phyloP scores from a whole-genome alignment of 2,888 invertebrate species.

The Athripsodes cinereus region DNA sequence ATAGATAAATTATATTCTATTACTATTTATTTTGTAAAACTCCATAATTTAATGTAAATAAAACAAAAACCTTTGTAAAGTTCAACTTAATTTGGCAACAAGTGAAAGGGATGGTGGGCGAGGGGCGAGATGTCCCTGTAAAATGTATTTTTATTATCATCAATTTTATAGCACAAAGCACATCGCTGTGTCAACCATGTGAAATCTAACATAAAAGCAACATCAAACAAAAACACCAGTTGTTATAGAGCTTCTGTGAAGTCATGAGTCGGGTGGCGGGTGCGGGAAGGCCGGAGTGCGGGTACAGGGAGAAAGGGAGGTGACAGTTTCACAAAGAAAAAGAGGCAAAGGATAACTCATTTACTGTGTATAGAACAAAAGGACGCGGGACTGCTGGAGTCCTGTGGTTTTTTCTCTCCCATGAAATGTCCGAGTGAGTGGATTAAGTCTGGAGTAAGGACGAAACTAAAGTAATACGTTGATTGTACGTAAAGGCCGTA shows the following conservation, averaged over 20 bases:
- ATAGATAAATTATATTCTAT: too few species aligned
- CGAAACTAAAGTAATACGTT: not conserved
- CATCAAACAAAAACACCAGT: not conserved
- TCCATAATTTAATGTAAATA: too few species aligned
- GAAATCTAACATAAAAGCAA: constrained; percentile 2
- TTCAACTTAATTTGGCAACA: constrained; percentile 1
- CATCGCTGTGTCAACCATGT: constrained; percentile 16
- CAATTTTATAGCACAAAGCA: constrained; percentile 3
- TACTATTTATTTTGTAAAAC: too few species aligned
- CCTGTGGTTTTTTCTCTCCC: constrained; percentile 24
- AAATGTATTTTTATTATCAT: not conserved
- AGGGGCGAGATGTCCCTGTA: not conserved
- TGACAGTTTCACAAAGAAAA: constrained; percentile 27
- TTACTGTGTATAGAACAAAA: constrained; percentile 26
- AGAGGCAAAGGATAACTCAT: constrained; percentile 27
- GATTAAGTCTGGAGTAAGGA: constrained; percentile 15
- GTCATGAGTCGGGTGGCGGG: not conserved
- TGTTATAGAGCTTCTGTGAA: not conserved
- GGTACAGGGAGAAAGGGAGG: constrained; percentile 10
- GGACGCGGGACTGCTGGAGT: constrained; percentile 18
- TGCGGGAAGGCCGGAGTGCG: constrained; percentile 9
- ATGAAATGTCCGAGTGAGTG: constrained; percentile 9
- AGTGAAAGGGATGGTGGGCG: not conserved
- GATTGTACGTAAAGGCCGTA: not conserved
- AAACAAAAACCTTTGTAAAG: too few species aligned